Percentiles rank a stretch among this genome's conserved stretches.
Evolutionary conservation across 2,888 invertebrate species (phyloP).

Genomic region (Thecocarcelia acutangulata): DNA sequence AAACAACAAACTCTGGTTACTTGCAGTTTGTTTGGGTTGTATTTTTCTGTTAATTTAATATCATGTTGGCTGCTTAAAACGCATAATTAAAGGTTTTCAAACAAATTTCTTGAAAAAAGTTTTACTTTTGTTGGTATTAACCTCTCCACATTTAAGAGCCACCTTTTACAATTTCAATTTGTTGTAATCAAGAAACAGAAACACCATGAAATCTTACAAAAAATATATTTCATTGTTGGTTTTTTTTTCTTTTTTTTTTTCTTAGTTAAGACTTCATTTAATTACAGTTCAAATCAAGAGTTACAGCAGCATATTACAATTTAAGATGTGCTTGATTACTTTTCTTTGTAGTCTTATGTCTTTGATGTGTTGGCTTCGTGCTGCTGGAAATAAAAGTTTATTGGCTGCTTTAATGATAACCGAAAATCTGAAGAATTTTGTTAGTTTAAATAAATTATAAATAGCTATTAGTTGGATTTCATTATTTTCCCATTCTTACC

Average conservation of each 20-base stretch:
- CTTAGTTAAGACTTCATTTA: constrained; percentile 27
- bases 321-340: constrained; percentile 5
- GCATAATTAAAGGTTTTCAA: constrained; percentile 60
- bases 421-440: constrained; percentile 9
- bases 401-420: neutral
- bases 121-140: constrained; percentile 18
- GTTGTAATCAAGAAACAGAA: constrained; percentile 7
- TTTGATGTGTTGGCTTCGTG: constrained; percentile 7
- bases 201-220: constrained; percentile 12
- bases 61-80: constrained; percentile 27
- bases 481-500: too few species aligned
- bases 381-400: neutral
- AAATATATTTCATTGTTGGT: constrained; percentile 21
- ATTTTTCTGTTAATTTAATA: neutral
- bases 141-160: constrained; percentile 34
- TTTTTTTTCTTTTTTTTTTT: constrained; percentile 1
- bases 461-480: too few species aligned
- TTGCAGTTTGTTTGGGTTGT: neutral
- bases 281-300: constrained; percentile 51
- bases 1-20: constrained; percentile 15
- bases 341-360: neutral
- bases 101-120: constrained; percentile 2
- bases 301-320: constrained; percentile 20
- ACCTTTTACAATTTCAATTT: constrained; percentile 30
- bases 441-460: neutral